Conservation (phyloP, 2,888 invertebrate genomes). For the Rhagonycha lutea region DNA sequence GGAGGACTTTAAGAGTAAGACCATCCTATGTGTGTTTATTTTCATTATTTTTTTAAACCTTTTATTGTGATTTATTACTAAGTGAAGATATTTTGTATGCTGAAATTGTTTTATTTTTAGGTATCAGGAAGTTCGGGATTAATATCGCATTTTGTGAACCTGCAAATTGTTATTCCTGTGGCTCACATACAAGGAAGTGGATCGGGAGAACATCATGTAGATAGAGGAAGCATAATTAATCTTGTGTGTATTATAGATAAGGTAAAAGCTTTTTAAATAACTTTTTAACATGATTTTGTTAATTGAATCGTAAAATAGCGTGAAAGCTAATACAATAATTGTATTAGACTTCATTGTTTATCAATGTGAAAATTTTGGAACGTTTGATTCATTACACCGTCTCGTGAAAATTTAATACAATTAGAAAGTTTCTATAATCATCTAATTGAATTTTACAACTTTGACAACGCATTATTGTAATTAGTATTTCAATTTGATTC, state of each 20-base stretch:
- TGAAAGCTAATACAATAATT: not conserved
- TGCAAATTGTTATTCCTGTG: constrained; percentile 87
- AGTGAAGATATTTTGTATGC: not conserved
- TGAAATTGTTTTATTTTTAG: constrained; percentile 58
- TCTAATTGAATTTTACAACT: constrained; percentile 17
- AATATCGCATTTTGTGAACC: constrained; percentile 85
- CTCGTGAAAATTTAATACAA: not conserved
- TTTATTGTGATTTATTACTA: not conserved
- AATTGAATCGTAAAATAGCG: not conserved
- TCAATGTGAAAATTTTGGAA: not conserved
- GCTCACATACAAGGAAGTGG: constrained; percentile 80
- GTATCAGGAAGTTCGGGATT: constrained; percentile 82
- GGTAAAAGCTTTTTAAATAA: constrained; percentile 59
- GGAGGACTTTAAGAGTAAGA: not conserved
- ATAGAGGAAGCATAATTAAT: constrained; percentile 86
- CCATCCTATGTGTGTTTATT: not conserved
- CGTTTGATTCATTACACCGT: not conserved
- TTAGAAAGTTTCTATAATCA: not conserved
- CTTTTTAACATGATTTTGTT: not conserved
- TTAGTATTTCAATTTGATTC: constrained; percentile 5
- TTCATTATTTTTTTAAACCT: not conserved
- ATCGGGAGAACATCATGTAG: constrained; percentile 86
- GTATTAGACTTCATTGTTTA: not conserved
- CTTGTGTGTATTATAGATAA: constrained; percentile 91
- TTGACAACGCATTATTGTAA: constrained; percentile 18